These are phyloP conservation scores for Engystomops pustulosus DNA, from an alignment of 2,113 vertebrate genomes.

Conservation along the genomic window DNA sequence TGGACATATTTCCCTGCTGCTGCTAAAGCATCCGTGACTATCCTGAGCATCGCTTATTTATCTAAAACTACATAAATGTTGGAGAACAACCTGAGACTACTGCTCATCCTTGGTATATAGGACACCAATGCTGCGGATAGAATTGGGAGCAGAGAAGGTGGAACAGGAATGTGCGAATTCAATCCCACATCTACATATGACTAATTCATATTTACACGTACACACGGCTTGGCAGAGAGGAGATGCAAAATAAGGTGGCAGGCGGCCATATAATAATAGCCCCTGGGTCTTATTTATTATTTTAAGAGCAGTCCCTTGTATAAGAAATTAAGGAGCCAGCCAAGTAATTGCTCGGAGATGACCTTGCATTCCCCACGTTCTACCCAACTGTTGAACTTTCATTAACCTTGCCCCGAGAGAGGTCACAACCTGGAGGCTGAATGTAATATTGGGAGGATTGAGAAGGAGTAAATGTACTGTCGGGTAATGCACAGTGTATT, in stretches of 20 bases:
- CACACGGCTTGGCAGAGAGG: slow-evolving; percentile 35
- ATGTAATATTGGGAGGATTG: not conserved
- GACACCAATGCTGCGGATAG: not conserved
- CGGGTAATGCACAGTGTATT: too few species aligned
- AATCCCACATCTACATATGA: slow-evolving; percentile 40
- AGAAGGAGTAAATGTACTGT: not conserved
- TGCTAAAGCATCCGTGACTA: too few species aligned
- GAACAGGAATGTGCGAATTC: slow-evolving; percentile 38
- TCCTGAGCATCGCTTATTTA: not conserved
- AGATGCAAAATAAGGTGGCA: slow-evolving; percentile 40
- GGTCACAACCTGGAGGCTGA: not conserved
- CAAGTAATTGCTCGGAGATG: slow-evolving; percentile 39
- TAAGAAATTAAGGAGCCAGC: slow-evolving; percentile 42
- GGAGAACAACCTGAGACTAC: not conserved
- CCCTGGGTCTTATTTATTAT: slow-evolving; percentile 50
- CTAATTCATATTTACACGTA: slow-evolving; percentile 52
- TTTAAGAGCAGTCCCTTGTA: slow-evolving; percentile 44
- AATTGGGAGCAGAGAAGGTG: slow-evolving; percentile 30
- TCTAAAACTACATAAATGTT: too few species aligned
- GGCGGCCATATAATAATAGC: slow-evolving; percentile 44
- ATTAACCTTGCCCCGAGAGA: slow-evolving; percentile 38
- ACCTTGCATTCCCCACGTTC: slow-evolving; percentile 36
- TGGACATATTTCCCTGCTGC: too few species aligned
- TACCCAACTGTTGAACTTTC: slow-evolving; percentile 48
- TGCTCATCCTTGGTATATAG: not conserved